Conservation (phyloP, 2,888 invertebrate species). For the Archips xylosteana region DNA sequence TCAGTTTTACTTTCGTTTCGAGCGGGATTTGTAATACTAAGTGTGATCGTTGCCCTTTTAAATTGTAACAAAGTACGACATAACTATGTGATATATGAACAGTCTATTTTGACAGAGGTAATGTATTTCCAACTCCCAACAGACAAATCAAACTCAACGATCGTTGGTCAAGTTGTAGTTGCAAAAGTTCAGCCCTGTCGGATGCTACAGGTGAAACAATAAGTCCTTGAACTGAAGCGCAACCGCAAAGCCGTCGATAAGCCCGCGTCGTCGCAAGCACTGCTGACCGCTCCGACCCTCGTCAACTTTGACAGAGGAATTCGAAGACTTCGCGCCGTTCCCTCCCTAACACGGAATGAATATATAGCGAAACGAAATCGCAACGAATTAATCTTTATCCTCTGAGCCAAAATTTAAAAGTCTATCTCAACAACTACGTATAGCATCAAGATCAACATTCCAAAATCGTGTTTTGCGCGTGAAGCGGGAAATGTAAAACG, state of each 20-base stretch:
- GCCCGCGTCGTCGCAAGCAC: constrained; percentile 57
- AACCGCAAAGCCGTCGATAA: constrained; percentile 61
- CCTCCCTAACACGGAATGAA: constrained; percentile 29
- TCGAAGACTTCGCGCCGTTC: constrained; percentile 49
- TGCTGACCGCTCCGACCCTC: constrained; percentile 65
- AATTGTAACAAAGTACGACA: not conserved
- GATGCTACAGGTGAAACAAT: constrained; percentile 51
- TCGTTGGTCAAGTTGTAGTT: constrained; percentile 9
- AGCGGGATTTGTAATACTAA: constrained; percentile 3
- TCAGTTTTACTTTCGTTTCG: constrained; percentile 25
- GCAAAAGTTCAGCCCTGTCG: constrained; percentile 5
- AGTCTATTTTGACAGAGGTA: not conserved
- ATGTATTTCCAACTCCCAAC: not conserved
- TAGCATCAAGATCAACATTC: constrained; percentile 26
- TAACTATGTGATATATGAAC: not conserved
- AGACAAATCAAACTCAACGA: not conserved
- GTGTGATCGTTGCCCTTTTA: not conserved
- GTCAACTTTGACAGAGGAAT: constrained; percentile 68
- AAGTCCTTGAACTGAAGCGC: constrained; percentile 53
- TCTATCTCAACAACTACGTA: constrained; percentile 9
- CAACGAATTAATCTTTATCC: constrained; percentile 36
- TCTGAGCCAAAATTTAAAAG: constrained; percentile 19
- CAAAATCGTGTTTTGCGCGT: constrained; percentile 15
- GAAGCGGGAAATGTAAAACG: constrained; percentile 25
- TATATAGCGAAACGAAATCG: constrained; percentile 35